These are phyloP conservation scores for Spodoptera frugiperda DNA, from an alignment of 1,140 invertebrate genomes.

Conservation along the genomic window DNA sequence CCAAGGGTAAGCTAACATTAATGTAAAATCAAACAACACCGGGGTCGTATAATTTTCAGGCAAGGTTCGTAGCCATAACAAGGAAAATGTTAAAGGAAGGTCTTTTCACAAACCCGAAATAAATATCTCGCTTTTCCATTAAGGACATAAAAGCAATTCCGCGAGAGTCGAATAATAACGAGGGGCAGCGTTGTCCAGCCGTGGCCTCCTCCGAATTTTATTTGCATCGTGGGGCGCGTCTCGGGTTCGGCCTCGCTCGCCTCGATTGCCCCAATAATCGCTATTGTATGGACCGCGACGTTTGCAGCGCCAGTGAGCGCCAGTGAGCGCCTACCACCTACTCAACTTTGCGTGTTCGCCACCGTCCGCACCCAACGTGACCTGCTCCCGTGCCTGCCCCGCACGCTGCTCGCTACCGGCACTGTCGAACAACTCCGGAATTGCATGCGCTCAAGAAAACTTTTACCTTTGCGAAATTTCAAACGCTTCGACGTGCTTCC, in stretches of 20 bases:
- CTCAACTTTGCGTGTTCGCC: constrained; percentile 18
- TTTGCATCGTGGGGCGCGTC: constrained; percentile 82
- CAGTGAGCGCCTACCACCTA: neutral
- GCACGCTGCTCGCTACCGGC: constrained; percentile 37
- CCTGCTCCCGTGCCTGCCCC: neutral
- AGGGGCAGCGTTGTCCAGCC: constrained; percentile 81
- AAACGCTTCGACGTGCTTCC: constrained; percentile 68
- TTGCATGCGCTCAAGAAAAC: constrained; percentile 77
- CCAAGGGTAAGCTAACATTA: constrained; percentile 36
- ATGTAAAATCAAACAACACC: constrained; percentile 58
- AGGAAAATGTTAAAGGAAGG: constrained; percentile 76
- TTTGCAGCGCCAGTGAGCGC: constrained; percentile 31
- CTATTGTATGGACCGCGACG: constrained; percentile 67
- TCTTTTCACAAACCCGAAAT: constrained; percentile 78
- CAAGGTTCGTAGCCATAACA: constrained; percentile 62
- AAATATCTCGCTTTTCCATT: constrained; percentile 86
- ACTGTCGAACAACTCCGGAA: constrained; percentile 73
- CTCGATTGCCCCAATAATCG: constrained; percentile 83
- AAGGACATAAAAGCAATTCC: constrained; percentile 84
- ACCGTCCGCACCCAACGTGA: neutral
- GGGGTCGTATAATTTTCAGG: constrained; percentile 67
- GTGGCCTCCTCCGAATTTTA: constrained; percentile 79
- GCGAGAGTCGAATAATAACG: constrained; percentile 85
- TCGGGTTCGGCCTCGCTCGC: constrained; percentile 67
- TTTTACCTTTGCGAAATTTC: constrained; percentile 79